Evolutionary conservation across 2,113 vertebrate species (phyloP), one percentile per base, ranked within the genome.

Genomic region (Pseudorasbora parva): DNA sequence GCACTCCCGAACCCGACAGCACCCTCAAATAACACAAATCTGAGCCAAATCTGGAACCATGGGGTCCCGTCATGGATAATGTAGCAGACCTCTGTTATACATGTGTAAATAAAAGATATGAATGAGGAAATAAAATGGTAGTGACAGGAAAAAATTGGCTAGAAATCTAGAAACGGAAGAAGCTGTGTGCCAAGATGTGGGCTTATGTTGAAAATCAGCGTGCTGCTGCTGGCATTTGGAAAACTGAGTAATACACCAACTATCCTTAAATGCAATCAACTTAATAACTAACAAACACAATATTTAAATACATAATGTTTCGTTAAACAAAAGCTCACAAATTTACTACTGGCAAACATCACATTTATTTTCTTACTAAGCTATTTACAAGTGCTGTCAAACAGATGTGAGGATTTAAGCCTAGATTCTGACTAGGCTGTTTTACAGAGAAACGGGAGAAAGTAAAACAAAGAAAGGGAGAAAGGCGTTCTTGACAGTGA

Each of bases 341-440:
- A n/a, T 71, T 7, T 5, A 71, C 41, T 23, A 45, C 11, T 7
- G 10, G 11, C 21, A 14, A 74, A 49, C 33, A 51, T 4, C 14
- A 15, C 47, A 49, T 30, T 51, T 8, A 30, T 64, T 27, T 73
- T 69, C 23, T 17, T 30, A 51, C 15, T 49, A 6, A 30, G 72
- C 45, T 74, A 23, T 72, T 51, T 27, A 74, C 7, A 30, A 74
- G 47, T 30, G 25, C 33, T 10, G 9, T 27, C 25, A 51, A 51
- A 74, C 45, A 51, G 23, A 25, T 10, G 33, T 19, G 4, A 51
- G 23, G 51, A 30, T 27, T 19, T 51, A 49, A 74, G 7, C n/a
- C 23, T 49, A 27, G 68, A n/a, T 71, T 77, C 64, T 49, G 69
- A 76, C 60, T 71, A 62, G 14, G 60, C 69, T 66, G 78, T 86